These are phyloP conservation scores for Anniella stebbinsi DNA, from an alignment of 2,797 vertebrate genomes.

Conservation along the genomic window DNA sequence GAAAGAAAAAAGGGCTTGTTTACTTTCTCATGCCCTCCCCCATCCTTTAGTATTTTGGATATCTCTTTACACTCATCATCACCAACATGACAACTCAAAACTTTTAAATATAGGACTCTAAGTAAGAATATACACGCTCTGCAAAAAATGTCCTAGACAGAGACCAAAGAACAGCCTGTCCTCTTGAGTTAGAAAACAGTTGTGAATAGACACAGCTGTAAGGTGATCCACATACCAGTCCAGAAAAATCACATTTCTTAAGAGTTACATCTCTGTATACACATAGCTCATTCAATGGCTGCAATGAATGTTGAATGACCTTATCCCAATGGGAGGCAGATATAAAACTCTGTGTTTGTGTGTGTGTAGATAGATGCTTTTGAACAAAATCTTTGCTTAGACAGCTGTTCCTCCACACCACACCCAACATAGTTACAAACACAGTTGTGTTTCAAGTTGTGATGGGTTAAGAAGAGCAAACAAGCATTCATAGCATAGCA, in stretches of 20 bases:
- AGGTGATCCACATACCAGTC: neutral
- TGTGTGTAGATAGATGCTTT: neutral
- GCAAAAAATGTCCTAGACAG: neutral
- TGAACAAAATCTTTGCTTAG: neutral
- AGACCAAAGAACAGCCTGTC: neutral
- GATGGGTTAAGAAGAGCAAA: neutral
- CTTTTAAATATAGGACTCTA: neutral
- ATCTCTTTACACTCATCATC: neutral
- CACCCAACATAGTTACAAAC: neutral
- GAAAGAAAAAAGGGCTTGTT: neutral
- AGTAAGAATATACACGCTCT: neutral
- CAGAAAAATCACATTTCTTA: neutral
- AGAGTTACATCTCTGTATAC: neutral
- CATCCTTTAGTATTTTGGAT: neutral
- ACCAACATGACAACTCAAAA: neutral
- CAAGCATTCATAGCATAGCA: neutral
- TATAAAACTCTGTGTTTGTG: neutral
- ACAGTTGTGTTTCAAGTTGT: neutral
- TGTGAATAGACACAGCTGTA: neutral
- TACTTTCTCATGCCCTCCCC: neutral
- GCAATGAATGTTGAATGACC: neutral
- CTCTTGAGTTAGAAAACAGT: neutral
- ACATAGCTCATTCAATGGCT: neutral
- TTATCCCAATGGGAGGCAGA: neutral
- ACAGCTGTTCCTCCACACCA: neutral